Conservation (phyloP, 64 coral and sea anemone genomes). For the Catalaphyllia jardinei region DNA sequence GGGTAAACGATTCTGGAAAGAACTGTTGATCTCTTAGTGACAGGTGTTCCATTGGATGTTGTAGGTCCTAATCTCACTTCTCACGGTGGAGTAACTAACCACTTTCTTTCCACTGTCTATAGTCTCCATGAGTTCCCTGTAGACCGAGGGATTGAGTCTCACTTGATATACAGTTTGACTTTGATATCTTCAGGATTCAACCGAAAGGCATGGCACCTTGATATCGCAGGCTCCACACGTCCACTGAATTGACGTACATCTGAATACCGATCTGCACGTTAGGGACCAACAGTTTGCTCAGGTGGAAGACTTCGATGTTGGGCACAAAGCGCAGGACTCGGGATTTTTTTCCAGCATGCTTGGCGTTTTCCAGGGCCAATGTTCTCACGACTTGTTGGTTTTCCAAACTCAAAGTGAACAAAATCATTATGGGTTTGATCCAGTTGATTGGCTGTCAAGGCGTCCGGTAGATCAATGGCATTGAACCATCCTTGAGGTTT, state of each 20-base stretch:
- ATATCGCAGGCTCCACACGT: too few species aligned
- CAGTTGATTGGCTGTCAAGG: background rate
- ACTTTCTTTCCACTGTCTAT: background rate
- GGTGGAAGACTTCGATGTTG: too few species aligned
- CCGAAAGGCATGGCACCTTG: background rate
- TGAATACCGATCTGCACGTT: too few species aligned
- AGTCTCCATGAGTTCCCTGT: background rate
- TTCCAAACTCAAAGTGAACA: background rate
- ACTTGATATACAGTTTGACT: background rate
- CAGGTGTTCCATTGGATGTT: background rate
- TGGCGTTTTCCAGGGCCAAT: too few species aligned
- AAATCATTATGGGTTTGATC: background rate
- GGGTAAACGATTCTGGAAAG: conserved; percentile 20
- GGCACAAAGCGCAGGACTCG: too few species aligned
- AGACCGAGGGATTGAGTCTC: background rate
- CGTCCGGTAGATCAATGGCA: background rate
- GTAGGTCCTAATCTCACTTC: conserved; percentile 31
- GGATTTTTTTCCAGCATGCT: too few species aligned
- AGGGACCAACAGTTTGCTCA: too few species aligned
- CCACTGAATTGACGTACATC: too few species aligned
- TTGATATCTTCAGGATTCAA: background rate
- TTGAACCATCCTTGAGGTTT: conserved; percentile 4
- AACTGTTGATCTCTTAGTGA: conserved; percentile 25
- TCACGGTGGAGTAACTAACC: conserved; percentile 2
- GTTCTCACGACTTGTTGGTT: background rate